Evolutionary conservation across 2,888 invertebrate species (phyloP), one percentile per base, ranked within the genome.

Genomic region (Chrysopilus asiliformis): DNA sequence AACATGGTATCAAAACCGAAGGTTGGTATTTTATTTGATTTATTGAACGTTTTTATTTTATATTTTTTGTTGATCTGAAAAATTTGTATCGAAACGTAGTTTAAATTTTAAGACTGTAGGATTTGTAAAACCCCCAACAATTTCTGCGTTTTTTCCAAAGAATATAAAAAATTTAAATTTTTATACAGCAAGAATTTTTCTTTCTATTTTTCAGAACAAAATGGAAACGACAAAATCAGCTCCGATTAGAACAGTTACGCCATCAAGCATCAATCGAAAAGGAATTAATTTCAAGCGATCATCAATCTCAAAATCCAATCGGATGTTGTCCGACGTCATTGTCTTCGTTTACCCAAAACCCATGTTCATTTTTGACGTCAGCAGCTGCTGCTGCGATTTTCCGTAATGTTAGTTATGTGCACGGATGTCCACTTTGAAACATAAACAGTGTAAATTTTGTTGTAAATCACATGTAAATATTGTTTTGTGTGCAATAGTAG

Each of bases 181-280:
- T n/a, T n/a, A n/a, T n/a, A n/a, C n/a, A n/a, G n/a, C n/a, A n/a
- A n/a, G n/a, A n/a, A n/a, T n/a, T n/a, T n/a, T n/a, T n/a, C n/a
- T n/a, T 34, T 30, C 19, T 43, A 32, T 39, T 40, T 55, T 57
- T 14, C 52, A 85, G 85, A 58, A 86, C 85, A 38, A 85, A 85
- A 65, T 86, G 85, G 85, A 86, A 86, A 64, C 72, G 85, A 0
- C 85, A 86, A 56, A 90, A 89, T 59, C 90, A 90, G 52, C 67
- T 89, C 30, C 74, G 87, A 0, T 54, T 87, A 37, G 87, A 89
- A 53, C 87, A 89, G 54, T 62, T 89, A 6, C 76, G 89, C 1
- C 85, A 87, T 53, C 85, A 87, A 55, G 83, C 85, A 17, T 76
- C 77, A 9, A 72, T 76, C 32, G 81, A 81, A 51, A 83, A 83